Conservation (phyloP, 2,888 invertebrate species). For the Hyalella azteca region DNA sequence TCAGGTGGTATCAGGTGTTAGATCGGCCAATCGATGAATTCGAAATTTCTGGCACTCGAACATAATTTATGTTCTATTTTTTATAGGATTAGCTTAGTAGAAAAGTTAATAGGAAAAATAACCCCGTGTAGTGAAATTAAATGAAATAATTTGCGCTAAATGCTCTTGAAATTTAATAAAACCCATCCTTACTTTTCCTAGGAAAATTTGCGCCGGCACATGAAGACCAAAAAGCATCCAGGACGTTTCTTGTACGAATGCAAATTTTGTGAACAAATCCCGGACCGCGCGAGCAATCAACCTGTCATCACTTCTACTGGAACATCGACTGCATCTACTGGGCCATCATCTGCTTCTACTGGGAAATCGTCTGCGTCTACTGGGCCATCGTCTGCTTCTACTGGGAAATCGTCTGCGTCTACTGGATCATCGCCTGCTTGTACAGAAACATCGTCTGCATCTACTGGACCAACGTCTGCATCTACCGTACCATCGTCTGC, state of each 20-base stretch:
- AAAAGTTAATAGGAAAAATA: too few species aligned
- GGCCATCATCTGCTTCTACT: neutral
- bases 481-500: neutral
- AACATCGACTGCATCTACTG: neutral
- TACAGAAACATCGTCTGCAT: neutral
- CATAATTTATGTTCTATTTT: too few species aligned
- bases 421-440: neutral
- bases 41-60: too few species aligned
- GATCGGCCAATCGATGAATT: too few species aligned
- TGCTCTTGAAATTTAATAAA: too few species aligned
- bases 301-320: neutral
- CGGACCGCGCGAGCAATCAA: neutral
- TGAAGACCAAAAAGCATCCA: conserved; percentile 78
- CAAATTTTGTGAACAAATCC: conserved; percentile 67
- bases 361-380: neutral
- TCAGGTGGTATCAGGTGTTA: too few species aligned
- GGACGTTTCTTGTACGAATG: conserved; percentile 82
- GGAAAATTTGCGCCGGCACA: conserved; percentile 89
- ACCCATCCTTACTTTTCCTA: conserved; percentile 61
- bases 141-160: too few species aligned
- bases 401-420: neutral
- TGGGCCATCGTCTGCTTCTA: conserved; percentile 1
- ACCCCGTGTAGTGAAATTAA: too few species aligned
- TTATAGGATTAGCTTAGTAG: too few species aligned
- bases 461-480: neutral